Conservation (phyloP, 2,113 vertebrate species). For the Equus przewalskii region DNA sequence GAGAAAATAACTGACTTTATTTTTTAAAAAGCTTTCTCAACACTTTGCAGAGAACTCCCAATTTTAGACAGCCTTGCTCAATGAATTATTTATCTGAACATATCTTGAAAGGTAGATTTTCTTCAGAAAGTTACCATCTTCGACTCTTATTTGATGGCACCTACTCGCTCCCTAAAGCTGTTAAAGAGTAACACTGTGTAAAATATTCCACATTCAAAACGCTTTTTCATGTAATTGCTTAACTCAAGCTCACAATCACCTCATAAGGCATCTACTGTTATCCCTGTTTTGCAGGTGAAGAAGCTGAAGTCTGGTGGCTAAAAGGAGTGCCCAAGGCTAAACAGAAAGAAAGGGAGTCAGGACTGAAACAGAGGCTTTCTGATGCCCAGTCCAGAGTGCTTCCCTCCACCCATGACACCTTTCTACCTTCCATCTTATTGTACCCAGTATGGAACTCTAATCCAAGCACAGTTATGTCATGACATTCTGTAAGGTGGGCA, state of each 20-base stretch:
- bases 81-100: conserved; percentile 65
- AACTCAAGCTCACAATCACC: not conserved
- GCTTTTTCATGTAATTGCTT: not conserved
- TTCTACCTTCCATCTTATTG: not conserved
- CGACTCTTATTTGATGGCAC: conserved; percentile 16
- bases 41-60: conserved; percentile 20
- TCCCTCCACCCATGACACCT: not conserved
- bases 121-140: conserved; percentile 25
- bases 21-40: not conserved
- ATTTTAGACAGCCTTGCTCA: conserved; percentile 17
- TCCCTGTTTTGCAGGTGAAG: not conserved
- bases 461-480: not conserved
- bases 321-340: not conserved
- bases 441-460: rapidly evolving
- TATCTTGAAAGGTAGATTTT: conserved; percentile 36
- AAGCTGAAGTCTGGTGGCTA: not conserved
- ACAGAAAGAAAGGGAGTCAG: not conserved
- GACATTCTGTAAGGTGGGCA: not conserved
- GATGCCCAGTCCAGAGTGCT: rapidly evolving
- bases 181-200: not conserved
- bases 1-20: not conserved
- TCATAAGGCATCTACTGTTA: not conserved
- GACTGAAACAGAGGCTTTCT: not conserved
- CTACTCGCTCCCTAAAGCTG: conserved; percentile 4
- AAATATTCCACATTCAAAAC: not conserved